phyloP scores from a whole-genome alignment of 2,113 vertebrate species.

The Pogona vitticeps region DNA sequence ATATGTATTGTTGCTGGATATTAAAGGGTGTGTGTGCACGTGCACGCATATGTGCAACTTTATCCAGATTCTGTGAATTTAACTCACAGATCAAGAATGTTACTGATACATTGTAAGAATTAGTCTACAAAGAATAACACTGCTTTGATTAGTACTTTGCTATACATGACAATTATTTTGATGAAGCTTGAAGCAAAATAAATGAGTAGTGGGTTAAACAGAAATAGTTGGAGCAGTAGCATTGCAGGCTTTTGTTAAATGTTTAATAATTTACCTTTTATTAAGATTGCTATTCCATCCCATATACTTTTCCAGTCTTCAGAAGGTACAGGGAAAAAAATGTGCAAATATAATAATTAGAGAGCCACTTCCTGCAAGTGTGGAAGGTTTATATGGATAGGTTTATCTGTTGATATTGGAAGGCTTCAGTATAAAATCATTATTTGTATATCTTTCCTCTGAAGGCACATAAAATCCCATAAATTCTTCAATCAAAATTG shows the following conservation, averaged over 20 bases:
- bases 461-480: slow-evolving; percentile 41
- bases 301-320: slow-evolving; percentile 1
- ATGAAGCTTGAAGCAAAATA: background rate
- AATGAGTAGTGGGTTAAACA: background rate
- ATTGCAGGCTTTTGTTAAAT: background rate
- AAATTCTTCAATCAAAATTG: slow-evolving; percentile 44
- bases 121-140: background rate
- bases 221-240: background rate
- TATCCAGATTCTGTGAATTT: background rate
- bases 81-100: background rate
- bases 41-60: background rate
- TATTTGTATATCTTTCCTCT: slow-evolving; percentile 35
- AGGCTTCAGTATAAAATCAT: slow-evolving; percentile 23
- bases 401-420: slow-evolving; percentile 18
- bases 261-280: background rate
- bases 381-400: slow-evolving; percentile 1
- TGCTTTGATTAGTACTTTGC: background rate
- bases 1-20: background rate
- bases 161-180: background rate
- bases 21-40: background rate
- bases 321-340: background rate
- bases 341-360: slow-evolving; percentile 6
- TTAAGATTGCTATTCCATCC: background rate
- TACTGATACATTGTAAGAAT: background rate
- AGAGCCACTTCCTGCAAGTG: slow-evolving; percentile 10